A percentile compares a stretch with the other conserved stretches of the same genome.
phyloP scores from a whole-genome alignment of 2,113 vertebrate genomes.

The Gnathonemus longibarbis region DNA sequence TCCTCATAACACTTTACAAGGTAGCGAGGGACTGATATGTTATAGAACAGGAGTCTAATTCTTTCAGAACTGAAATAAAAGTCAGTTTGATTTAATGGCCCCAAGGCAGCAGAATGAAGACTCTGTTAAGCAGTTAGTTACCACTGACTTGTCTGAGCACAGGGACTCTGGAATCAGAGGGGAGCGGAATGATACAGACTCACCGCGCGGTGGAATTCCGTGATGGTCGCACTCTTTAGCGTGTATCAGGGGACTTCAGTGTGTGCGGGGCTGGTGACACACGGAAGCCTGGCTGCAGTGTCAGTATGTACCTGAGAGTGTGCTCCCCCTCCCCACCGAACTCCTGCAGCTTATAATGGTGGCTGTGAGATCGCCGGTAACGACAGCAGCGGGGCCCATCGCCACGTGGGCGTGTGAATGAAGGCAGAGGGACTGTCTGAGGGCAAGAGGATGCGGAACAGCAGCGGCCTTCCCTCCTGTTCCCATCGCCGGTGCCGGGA shows the following conservation, averaged over 20 bases:
- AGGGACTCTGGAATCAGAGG: neutral
- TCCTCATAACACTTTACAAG: constrained; percentile 2
- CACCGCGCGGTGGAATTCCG: neutral
- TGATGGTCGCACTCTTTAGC: neutral
- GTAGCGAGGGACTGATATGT: neutral
- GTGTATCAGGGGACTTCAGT: neutral
- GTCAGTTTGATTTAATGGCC: neutral
- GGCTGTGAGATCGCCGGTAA: neutral
- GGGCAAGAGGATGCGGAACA: neutral
- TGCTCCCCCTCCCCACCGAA: neutral
- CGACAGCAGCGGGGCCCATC: neutral
- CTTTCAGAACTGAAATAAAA: neutral
- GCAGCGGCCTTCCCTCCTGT: neutral
- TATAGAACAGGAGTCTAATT: neutral
- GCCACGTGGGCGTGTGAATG: constrained; percentile 12
- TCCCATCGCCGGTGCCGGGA: neutral
- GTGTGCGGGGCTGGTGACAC: neutral
- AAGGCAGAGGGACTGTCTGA: constrained; percentile 7
- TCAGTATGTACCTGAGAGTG: neutral
- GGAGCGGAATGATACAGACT: neutral
- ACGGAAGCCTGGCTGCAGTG: neutral
- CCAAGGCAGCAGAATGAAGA: neutral
- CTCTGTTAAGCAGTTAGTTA: neutral
- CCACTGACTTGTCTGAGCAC: neutral
- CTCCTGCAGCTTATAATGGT: neutral